A percentile compares a stretch with the other conserved stretches of the same genome.
Evolutionary conservation across 1,140 invertebrate species (phyloP).

Genomic region (Tyrophagus putrescentiae): DNA sequence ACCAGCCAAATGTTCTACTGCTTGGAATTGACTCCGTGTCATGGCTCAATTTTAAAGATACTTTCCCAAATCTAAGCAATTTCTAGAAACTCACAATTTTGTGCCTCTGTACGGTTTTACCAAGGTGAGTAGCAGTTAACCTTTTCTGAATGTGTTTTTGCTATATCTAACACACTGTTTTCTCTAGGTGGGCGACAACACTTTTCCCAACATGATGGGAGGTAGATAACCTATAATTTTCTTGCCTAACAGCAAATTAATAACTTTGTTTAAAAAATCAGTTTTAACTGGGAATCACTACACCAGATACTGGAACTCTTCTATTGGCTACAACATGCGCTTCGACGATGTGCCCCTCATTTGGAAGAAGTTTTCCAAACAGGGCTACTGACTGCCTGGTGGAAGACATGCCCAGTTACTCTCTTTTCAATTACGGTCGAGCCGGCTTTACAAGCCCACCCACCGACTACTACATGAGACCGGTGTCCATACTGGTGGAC

Average conservation of each 20-base stretch:
- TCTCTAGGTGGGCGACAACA: slow-evolving; percentile 32
- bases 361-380: slow-evolving; percentile 37
- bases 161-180: too few species aligned
- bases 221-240: too few species aligned
- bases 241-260: too few species aligned
- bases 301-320: slow-evolving; percentile 21
- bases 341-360: slow-evolving; percentile 36
- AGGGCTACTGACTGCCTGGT: slow-evolving; percentile 39
- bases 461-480: slow-evolving; percentile 37
- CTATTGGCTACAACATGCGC: slow-evolving; percentile 23
- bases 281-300: slow-evolving; percentile 27
- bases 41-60: slow-evolving; percentile 30
- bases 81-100: slow-evolving; percentile 22
- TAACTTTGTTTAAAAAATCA: too few species aligned
- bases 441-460: slow-evolving; percentile 36
- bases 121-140: too few species aligned
- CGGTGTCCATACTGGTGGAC: slow-evolving; percentile 27
- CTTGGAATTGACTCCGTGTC: slow-evolving; percentile 31
- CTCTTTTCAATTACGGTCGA: slow-evolving; percentile 38
- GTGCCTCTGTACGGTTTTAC: slow-evolving; percentile 30
- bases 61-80: slow-evolving; percentile 27
- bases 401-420: slow-evolving; percentile 38
- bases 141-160: too few species aligned
- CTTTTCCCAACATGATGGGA: slow-evolving; percentile 31
- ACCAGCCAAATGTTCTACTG: slow-evolving; percentile 27